phyloP scores from a whole-genome alignment of 2,888 invertebrate species.

The Aleiodes alternator region DNA sequence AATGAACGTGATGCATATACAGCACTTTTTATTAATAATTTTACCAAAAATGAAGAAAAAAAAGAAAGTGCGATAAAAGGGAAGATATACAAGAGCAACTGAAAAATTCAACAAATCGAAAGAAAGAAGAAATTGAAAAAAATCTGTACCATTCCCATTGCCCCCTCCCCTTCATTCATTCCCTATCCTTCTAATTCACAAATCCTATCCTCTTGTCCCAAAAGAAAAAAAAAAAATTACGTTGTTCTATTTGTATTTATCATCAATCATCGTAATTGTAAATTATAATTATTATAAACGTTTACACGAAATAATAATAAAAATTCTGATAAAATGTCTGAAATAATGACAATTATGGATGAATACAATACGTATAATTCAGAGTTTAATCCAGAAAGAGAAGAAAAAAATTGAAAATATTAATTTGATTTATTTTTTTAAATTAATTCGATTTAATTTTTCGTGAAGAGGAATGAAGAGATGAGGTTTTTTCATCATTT shows the following conservation, averaged over 20 bases:
- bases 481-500: too few species aligned
- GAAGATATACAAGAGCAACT: slow-evolving; percentile 27
- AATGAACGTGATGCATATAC: too few species aligned
- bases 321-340: slow-evolving; percentile 76
- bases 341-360: slow-evolving; percentile 59
- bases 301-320: slow-evolving; percentile 76
- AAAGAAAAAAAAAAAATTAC: slow-evolving; percentile 61
- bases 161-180: slow-evolving; percentile 53
- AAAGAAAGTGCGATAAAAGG: slow-evolving; percentile 31
- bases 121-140: slow-evolving; percentile 42
- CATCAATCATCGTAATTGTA: slow-evolving; percentile 76
- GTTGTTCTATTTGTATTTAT: slow-evolving; percentile 76
- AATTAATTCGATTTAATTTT: too few species aligned
- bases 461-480: too few species aligned
- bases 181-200: slow-evolving; percentile 52
- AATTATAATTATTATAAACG: slow-evolving; percentile 76
- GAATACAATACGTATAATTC: neutral
- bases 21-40: neutral
- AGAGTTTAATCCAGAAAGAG: slow-evolving; percentile 26
- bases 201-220: slow-evolving; percentile 54
- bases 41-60: slow-evolving; percentile 10
- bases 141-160: slow-evolving; percentile 51
- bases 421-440: too few species aligned
- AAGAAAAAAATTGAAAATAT: neutral
- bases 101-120: slow-evolving; percentile 25